phyloP scores from a whole-genome alignment of 2,888 invertebrate species.

The Ectropis crepuscularia region DNA sequence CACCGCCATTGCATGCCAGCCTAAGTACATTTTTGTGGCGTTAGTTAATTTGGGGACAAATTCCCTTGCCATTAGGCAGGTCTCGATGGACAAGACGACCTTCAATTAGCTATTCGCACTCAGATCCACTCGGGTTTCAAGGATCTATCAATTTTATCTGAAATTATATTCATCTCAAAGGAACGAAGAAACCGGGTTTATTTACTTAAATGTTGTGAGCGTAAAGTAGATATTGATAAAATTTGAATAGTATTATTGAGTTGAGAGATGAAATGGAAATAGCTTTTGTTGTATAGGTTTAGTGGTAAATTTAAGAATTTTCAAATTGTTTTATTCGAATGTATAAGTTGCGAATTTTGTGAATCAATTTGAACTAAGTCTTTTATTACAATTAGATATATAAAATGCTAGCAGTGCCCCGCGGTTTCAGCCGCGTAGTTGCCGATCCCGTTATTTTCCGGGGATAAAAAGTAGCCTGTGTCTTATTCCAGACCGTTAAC shows the following conservation, averaged over 20 bases:
- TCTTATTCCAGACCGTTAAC: no score
- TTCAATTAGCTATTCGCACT: slow-evolving; percentile 27
- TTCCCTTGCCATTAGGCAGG: slow-evolving; percentile 22
- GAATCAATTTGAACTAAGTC: no score
- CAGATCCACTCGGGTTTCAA: slow-evolving; percentile 21
- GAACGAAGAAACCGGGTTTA: slow-evolving; percentile 11
- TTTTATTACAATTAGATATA: no score
- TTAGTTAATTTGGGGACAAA: slow-evolving; percentile 16
- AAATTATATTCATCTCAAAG: slow-evolving; percentile 25
- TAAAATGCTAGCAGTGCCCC: no score
- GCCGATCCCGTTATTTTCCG: no score
- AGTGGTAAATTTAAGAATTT: neutral
- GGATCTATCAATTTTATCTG: slow-evolving; percentile 21
- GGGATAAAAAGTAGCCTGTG: no score
- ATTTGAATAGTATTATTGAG: slow-evolving; percentile 8
- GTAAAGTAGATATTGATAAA: slow-evolving; percentile 5
- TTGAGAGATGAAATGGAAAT: slow-evolving; percentile 11
- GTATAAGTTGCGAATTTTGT: no score
- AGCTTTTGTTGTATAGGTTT: neutral
- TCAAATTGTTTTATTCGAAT: neutral
- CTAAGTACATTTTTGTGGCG: slow-evolving; percentile 20
- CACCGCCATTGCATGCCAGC: slow-evolving; percentile 1
- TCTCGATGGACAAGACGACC: slow-evolving; percentile 19
- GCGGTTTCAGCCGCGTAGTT: no score
- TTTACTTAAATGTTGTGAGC: slow-evolving; percentile 17